These are phyloP conservation scores for Aphodius granarius DNA, from an alignment of 2,888 invertebrate genomes.

Conservation along the genomic window DNA sequence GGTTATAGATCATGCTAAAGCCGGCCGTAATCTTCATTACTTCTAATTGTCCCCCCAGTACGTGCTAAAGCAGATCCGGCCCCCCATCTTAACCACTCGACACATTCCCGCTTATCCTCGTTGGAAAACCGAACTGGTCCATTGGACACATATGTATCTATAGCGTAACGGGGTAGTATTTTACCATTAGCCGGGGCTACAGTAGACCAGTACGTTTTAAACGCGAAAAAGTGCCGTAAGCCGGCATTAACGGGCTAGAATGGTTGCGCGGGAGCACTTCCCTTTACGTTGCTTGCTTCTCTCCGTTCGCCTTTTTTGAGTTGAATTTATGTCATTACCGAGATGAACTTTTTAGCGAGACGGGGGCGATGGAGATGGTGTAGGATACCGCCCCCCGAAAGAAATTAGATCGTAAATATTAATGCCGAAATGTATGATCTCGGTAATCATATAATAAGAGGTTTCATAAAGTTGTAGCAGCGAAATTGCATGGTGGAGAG, in stretches of 20 bases:
- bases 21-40: constrained; percentile 51
- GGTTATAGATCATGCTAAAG: constrained; percentile 48
- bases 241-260: constrained; percentile 5
- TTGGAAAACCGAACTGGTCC: constrained; percentile 32
- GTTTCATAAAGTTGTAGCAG: not conserved
- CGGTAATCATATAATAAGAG: not conserved
- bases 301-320: not conserved
- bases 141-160: constrained; percentile 49
- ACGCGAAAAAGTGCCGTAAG: constrained; percentile 20
- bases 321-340: constrained; percentile 15
- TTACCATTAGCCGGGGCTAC: constrained; percentile 49
- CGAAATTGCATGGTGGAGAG: not conserved
- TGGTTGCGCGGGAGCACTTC: not conserved
- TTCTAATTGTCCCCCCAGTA: constrained; percentile 51
- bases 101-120: not conserved
- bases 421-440: not conserved
- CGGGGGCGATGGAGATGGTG: not conserved
- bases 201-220: constrained; percentile 40
- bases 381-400: not conserved
- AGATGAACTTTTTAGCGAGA: constrained; percentile 11
- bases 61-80: constrained; percentile 47
- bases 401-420: constrained; percentile 13
- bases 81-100: constrained; percentile 32
- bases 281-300: not conserved
- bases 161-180: constrained; percentile 49